Evolutionary conservation across 2,888 invertebrate species (phyloP).

Genomic region (Hydrotaea cyrtoneurina): DNA sequence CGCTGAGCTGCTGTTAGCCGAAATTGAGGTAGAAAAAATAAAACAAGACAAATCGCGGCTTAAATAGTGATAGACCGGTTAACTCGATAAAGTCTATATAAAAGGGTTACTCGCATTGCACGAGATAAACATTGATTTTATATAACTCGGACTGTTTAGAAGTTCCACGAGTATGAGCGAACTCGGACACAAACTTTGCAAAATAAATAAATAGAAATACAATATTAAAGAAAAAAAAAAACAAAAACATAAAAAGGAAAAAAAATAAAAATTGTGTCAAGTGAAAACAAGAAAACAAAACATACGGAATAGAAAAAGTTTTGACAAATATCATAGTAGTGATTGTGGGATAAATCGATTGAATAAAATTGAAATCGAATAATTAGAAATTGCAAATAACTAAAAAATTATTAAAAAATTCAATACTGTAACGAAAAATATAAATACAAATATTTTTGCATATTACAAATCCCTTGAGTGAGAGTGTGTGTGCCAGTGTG

Average conservation of each 20-base stretch:
- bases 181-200: neutral
- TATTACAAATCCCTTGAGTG: neutral
- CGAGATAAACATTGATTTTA: conserved; percentile 65
- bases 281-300: neutral
- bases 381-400: neutral
- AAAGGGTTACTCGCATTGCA: conserved; percentile 64
- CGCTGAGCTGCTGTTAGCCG: conserved; percentile 41
- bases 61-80: conserved; percentile 64
- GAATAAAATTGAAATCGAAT: conserved; percentile 19
- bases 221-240: conserved; percentile 4
- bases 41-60: conserved; percentile 55
- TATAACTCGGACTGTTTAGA: conserved; percentile 61
- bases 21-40: conserved; percentile 52
- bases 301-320: neutral
- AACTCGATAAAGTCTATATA: conserved; percentile 62
- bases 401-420: conserved; percentile 10
- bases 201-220: conserved; percentile 9
- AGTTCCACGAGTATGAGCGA: conserved; percentile 31
- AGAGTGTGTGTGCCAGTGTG: neutral
- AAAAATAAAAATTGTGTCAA: conserved; percentile 9
- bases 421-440: neutral
- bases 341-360: neutral
- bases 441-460: neutral
- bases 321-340: neutral
- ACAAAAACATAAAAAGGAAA: conserved; percentile 32